Conservation (phyloP, 2,113 vertebrate genomes). For the Cervus canadensis region DNA sequence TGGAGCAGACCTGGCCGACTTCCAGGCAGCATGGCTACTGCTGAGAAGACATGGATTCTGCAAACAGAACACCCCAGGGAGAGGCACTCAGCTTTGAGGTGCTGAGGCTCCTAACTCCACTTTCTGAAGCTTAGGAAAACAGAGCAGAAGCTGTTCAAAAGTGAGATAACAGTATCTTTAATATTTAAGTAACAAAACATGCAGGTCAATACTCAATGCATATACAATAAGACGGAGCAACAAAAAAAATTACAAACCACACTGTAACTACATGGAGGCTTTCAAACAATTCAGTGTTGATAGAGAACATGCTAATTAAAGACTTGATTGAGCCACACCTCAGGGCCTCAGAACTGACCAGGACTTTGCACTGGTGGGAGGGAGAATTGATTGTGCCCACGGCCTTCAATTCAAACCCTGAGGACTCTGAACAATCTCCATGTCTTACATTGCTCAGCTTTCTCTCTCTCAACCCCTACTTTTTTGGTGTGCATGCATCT, state of each 20-base stretch:
- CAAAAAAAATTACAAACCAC: constrained; percentile 11
- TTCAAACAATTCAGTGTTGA: constrained; percentile 1
- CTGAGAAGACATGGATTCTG: not conserved
- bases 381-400: not conserved
- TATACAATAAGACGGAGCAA: constrained; percentile 40
- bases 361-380: not conserved
- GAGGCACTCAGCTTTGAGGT: not conserved
- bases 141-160: not conserved
- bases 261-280: not conserved
- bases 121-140: not conserved
- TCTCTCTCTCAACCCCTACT: no score
- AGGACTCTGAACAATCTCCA: not conserved
- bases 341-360: not conserved
- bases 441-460: not conserved
- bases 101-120: not conserved
- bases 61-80: not conserved
- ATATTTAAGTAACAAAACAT: constrained; percentile 71
- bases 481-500: not conserved
- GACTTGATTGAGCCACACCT: not conserved
- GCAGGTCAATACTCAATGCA: constrained; percentile 50
- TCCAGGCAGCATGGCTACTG: not conserved
- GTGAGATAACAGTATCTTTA: constrained; percentile 62
- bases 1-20: not conserved
- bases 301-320: not conserved
- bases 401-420: not conserved